These are phyloP conservation scores for Muscidifurax raptorellus DNA, from an alignment of 1,140 invertebrate species.

Conservation along the genomic window DNA sequence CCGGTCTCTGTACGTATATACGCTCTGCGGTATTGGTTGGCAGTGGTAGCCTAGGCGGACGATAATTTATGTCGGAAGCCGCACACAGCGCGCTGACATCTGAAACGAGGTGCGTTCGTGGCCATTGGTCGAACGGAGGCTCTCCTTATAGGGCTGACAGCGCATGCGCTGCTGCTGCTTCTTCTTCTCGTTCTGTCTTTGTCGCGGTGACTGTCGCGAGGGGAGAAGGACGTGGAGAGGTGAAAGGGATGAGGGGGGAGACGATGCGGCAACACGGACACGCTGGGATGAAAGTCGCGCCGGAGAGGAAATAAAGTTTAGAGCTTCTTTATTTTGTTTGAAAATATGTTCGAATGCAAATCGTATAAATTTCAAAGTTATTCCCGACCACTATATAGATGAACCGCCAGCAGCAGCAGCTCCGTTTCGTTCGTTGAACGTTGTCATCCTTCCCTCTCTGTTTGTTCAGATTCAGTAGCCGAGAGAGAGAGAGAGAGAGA, in stretches of 20 bases:
- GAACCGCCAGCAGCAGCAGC: too few relatives aligned
- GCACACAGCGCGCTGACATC: slow-evolving; percentile 70
- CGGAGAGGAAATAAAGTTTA: not conserved
- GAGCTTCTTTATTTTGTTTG: not conserved
- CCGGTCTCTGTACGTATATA: not conserved
- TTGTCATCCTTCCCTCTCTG: not conserved
- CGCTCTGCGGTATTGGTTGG: slow-evolving; percentile 19
- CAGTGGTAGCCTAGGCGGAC: slow-evolving; percentile 34
- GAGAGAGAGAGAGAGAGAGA: not conserved
- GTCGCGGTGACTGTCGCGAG: not conserved
- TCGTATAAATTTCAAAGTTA: not conserved
- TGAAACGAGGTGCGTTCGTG: slow-evolving; percentile 66
- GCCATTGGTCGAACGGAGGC: slow-evolving; percentile 66
- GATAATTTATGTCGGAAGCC: slow-evolving; percentile 70
- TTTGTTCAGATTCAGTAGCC: slow-evolving; percentile 7
- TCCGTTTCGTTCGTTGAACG: not conserved
- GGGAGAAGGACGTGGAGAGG: not conserved
- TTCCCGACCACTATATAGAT: too few relatives aligned
- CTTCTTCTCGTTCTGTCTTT: slow-evolving; percentile 14
- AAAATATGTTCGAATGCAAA: not conserved
- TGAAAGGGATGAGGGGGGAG: not conserved
- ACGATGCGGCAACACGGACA: not conserved
- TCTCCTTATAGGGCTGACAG: slow-evolving; percentile 72
- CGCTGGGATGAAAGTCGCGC: not conserved
- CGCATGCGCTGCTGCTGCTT: slow-evolving; percentile 66